Evolutionary conservation across 2,888 invertebrate species (phyloP).

Genomic region (Diadromus collaris): DNA sequence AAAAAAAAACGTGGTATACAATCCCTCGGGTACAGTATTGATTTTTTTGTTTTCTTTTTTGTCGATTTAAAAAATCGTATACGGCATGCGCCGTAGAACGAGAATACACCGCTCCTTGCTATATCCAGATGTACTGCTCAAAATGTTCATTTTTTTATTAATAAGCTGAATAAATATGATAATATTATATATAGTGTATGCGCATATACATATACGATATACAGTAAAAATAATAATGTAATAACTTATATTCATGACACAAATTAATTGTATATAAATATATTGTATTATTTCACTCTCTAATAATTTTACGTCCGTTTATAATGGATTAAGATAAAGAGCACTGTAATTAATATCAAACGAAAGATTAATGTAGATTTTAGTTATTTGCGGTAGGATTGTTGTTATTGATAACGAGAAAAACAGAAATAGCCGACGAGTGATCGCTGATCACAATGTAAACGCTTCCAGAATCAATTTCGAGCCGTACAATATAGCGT

Average conservation of each 20-base stretch:
- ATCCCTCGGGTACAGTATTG: conserved; percentile 42
- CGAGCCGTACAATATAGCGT: not conserved
- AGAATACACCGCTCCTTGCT: conserved; percentile 54
- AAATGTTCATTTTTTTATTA: conserved; percentile 66
- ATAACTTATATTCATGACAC: conserved; percentile 75
- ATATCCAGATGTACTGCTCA: conserved; percentile 70
- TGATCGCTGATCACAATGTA: conserved; percentile 2
- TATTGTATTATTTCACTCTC: conserved; percentile 46
- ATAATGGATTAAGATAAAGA: conserved; percentile 23
- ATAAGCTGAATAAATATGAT: conserved; percentile 43
- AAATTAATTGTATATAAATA: conserved; percentile 72
- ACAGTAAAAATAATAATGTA: conserved; percentile 62
- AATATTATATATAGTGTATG: conserved; percentile 63
- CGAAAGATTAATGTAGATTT: conserved; percentile 50
- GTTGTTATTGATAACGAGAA: conserved; percentile 10
- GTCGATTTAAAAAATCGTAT: conserved; percentile 24
- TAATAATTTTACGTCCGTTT: conserved; percentile 41
- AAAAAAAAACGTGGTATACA: conserved; percentile 18
- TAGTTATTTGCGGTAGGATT: conserved; percentile 1
- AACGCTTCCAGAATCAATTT: conserved; percentile 6
- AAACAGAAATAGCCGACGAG: conserved; percentile 1
- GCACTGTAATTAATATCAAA: conserved; percentile 70
- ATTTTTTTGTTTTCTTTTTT: conserved; percentile 1
- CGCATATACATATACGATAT: conserved; percentile 47
- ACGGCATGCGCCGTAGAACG: conserved; percentile 12